A percentile compares a stretch with the other conserved stretches of the same genome.
Conservation (phyloP, 2,113 vertebrate species). For the Dryoscopus gambensis region DNA sequence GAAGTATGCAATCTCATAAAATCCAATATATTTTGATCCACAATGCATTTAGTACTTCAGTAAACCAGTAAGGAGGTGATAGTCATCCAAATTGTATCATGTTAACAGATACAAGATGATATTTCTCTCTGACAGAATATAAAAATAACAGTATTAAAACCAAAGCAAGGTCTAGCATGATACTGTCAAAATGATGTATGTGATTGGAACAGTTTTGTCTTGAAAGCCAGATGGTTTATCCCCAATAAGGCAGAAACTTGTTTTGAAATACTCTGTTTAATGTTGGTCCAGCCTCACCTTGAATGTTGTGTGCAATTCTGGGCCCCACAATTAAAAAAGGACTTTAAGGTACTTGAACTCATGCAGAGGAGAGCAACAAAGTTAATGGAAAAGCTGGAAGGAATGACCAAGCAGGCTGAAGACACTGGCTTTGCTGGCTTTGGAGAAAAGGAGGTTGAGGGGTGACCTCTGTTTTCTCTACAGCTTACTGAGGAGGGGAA, state of each 20-base stretch:
- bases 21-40: not conserved
- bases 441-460: not conserved
- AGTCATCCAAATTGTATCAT: not conserved
- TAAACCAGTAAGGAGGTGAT: not conserved
- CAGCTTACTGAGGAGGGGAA: not conserved
- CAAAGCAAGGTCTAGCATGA: not conserved
- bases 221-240: not conserved
- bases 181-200: not conserved
- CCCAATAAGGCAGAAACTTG: not conserved
- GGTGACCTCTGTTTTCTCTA: not conserved
- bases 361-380: not conserved
- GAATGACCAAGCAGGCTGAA: not conserved
- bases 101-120: not conserved
- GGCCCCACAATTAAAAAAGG: not conserved
- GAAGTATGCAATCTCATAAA: not conserved
- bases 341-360: not conserved
- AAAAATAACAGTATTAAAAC: not conserved
- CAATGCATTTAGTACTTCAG: not conserved
- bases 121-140: not conserved
- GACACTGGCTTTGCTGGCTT: not conserved
- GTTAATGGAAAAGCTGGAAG: not conserved
- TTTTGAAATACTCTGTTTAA: not conserved
- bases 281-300: not conserved
- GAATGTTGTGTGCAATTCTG: not conserved
- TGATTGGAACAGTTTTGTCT: fast-evolving